These are phyloP conservation scores for Clitarchus hookeri DNA, from an alignment of 2,888 invertebrate species.

Conservation along the genomic window DNA sequence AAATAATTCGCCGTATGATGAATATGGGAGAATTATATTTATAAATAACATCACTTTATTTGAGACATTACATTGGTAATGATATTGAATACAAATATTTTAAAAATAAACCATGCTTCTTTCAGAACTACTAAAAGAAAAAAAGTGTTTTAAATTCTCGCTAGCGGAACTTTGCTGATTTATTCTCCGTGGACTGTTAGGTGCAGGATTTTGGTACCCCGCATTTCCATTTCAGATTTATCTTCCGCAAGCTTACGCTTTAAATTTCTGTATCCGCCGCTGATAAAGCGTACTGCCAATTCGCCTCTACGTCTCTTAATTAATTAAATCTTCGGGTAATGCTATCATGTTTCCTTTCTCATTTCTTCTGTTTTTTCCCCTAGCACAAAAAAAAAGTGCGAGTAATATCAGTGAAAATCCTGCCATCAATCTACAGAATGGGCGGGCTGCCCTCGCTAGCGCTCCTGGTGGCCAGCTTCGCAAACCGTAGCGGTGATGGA, in stretches of 20 bases:
- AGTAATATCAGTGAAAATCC: slow-evolving; percentile 2
- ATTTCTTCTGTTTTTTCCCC: background rate
- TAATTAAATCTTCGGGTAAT: background rate
- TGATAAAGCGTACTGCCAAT: background rate
- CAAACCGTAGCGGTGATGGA: slow-evolving; percentile 9
- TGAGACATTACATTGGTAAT: too few relatives aligned
- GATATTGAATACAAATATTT: too few relatives aligned
- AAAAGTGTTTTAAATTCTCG: too few relatives aligned
- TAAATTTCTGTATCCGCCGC: background rate
- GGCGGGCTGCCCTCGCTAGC: background rate
- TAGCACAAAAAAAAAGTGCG: background rate
- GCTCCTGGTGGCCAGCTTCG: background rate
- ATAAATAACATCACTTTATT: too few relatives aligned
- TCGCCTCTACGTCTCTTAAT: background rate
- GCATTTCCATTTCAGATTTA: background rate
- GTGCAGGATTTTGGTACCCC: background rate
- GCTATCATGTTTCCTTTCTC: background rate
- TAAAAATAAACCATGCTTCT: too few relatives aligned
- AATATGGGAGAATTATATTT: too few relatives aligned
- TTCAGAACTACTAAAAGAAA: too few relatives aligned
- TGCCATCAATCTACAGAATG: background rate
- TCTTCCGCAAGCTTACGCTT: background rate
- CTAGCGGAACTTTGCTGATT: background rate
- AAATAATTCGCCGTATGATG: too few relatives aligned
- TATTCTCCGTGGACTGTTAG: background rate